Evolutionary conservation across 2,797 vertebrate species (phyloP).

Genomic region (Chaetodon trifasciatus): DNA sequence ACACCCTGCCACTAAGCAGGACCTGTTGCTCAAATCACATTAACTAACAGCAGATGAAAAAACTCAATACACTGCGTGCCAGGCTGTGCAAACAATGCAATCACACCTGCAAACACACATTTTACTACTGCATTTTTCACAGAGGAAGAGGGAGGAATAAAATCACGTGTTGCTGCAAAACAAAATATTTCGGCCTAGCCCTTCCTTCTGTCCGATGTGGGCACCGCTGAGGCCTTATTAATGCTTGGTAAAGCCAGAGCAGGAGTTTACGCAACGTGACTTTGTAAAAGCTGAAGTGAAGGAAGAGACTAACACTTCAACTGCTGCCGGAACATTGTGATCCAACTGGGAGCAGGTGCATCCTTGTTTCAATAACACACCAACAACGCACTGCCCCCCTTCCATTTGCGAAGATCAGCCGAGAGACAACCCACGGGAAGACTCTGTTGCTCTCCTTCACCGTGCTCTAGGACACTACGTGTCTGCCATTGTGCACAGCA

Average conservation of each 20-base stretch:
- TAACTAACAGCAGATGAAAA: slow-evolving; percentile 53
- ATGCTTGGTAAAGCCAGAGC: slow-evolving; percentile 29
- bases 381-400: slow-evolving; percentile 27
- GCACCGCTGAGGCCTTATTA: slow-evolving; percentile 53
- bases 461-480: not conserved
- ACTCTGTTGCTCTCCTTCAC: slow-evolving; percentile 3
- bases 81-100: slow-evolving; percentile 49
- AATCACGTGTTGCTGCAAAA: not conserved
- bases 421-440: slow-evolving; percentile 26
- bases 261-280: slow-evolving; percentile 64
- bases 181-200: not conserved
- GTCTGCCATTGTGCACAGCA: slow-evolving; percentile 21
- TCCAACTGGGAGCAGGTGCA: slow-evolving; percentile 76
- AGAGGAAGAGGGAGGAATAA: slow-evolving; percentile 25
- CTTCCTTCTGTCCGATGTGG: slow-evolving; percentile 1
- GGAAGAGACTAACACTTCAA: slow-evolving; percentile 65
- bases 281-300: slow-evolving; percentile 48
- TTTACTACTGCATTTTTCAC: slow-evolving; percentile 16
- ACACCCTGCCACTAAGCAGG: slow-evolving; percentile 42
- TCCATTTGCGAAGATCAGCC: slow-evolving; percentile 39
- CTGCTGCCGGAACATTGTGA: slow-evolving; percentile 60
- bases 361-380: slow-evolving; percentile 58
- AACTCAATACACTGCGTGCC: slow-evolving; percentile 46
- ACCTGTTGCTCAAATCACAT: slow-evolving; percentile 74
- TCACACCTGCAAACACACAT: slow-evolving; percentile 58